Conservation (phyloP, 2,113 vertebrate species). For the Numida meleagris region DNA sequence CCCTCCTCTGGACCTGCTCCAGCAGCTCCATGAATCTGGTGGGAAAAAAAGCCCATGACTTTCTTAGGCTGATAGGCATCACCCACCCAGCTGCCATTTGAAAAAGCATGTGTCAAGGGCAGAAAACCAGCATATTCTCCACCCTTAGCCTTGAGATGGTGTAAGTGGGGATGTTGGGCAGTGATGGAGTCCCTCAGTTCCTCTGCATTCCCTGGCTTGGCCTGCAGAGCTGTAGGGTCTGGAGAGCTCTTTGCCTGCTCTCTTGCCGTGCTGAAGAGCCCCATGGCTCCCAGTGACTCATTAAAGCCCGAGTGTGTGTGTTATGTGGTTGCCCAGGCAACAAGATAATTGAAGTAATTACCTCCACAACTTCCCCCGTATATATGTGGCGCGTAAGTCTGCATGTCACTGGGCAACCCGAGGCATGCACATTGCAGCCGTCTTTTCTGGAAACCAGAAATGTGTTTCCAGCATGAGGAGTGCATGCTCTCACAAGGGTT, state of each 20-base stretch:
- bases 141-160: fast-evolving
- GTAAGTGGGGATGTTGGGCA: neutral
- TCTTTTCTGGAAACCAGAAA: neutral
- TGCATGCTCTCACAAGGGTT: neutral
- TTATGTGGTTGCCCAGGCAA: neutral
- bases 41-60: fast-evolving
- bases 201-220: fast-evolving
- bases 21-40: neutral
- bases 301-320: neutral
- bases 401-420: neutral
- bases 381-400: neutral
- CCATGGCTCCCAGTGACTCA: neutral
- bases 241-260: neutral
- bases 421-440: neutral
- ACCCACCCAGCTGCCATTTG: neutral
- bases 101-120: neutral
- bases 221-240: neutral
- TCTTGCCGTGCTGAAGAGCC: neutral
- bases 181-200: neutral
- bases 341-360: slow-evolving; percentile 36
- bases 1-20: too few relatives aligned
- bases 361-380: neutral
- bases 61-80: neutral
- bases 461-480: neutral
- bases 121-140: neutral